Evolutionary conservation across 2,888 invertebrate species (phyloP).

Genomic region (Coelogynopora nodosa): DNA sequence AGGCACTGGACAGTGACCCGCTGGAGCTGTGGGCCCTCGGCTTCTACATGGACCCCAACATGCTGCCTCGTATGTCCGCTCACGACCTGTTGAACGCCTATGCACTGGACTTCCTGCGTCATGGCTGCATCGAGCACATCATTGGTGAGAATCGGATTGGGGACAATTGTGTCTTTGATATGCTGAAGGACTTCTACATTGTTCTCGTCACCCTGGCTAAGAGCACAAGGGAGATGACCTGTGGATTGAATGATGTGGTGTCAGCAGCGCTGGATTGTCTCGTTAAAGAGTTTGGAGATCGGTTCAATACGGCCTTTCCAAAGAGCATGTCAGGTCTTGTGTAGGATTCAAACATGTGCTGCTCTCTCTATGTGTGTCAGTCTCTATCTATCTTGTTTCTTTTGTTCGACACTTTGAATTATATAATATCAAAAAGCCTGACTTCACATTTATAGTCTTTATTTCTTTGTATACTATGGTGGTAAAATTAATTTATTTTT

Average conservation of each 20-base stretch:
- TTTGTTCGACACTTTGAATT: no score
- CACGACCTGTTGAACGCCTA: slow-evolving; percentile 10
- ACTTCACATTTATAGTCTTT: no score
- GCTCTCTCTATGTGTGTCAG: no score
- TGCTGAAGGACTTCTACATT: neutral
- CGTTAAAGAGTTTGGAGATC: neutral
- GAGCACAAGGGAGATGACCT: neutral
- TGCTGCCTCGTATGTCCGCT: neutral
- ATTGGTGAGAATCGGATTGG: neutral
- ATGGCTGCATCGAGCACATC: neutral
- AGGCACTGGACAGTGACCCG: neutral
- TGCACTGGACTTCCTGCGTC: neutral
- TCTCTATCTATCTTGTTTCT: no score
- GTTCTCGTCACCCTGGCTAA: neutral
- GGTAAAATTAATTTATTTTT: no score
- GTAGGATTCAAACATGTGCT: no score
- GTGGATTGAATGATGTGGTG: neutral
- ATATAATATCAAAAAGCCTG: no score
- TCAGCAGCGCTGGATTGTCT: neutral
- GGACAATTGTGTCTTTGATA: neutral
- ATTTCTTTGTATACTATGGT: no score
- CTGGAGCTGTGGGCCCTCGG: neutral
- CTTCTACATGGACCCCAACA: neutral
- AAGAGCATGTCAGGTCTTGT: neutral
- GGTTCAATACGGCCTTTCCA: neutral